Percentiles rank a stretch among this genome's conserved stretches.
Conservation (phyloP, 2,113 vertebrate species). For the Charina bottae region DNA sequence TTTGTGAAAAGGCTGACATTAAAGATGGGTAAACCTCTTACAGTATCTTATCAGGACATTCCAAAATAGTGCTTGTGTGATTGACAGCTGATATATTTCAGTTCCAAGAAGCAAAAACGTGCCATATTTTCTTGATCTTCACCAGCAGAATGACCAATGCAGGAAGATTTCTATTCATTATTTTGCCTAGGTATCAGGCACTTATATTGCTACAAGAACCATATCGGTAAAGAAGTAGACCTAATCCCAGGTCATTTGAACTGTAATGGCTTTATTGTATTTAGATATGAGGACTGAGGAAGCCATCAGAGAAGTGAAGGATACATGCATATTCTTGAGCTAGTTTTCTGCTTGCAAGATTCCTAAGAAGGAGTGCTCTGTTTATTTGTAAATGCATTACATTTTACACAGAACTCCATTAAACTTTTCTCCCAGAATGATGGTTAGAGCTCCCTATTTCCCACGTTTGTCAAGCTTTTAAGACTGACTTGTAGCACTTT, state of each 20-base stretch:
- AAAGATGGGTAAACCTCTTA: not conserved
- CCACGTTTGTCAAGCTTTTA: not conserved
- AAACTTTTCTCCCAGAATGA: not conserved
- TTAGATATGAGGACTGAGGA: not conserved
- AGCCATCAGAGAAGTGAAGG: not conserved
- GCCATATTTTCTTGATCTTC: not conserved
- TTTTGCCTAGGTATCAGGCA: not conserved
- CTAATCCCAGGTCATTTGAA: not conserved
- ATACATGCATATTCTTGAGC: not conserved
- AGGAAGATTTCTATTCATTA: not conserved
- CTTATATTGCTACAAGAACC: not conserved
- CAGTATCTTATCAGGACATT: slow-evolving; percentile 19
- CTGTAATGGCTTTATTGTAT: not conserved
- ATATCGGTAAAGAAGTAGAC: not conserved
- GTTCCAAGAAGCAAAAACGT: not conserved
- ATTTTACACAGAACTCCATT: not conserved
- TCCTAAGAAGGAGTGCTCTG: not conserved
- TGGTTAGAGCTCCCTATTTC: too few relatives aligned
- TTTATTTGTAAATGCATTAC: not conserved
- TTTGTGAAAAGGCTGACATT: slow-evolving; percentile 9
- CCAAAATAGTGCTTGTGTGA: slow-evolving; percentile 3
- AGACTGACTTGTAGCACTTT: not conserved
- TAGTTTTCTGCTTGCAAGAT: not conserved
- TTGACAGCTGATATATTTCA: slow-evolving; percentile 7
- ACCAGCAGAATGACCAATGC: not conserved